Conservation (phyloP, 2,113 vertebrate genomes). For the Lamprologus callipterus region DNA sequence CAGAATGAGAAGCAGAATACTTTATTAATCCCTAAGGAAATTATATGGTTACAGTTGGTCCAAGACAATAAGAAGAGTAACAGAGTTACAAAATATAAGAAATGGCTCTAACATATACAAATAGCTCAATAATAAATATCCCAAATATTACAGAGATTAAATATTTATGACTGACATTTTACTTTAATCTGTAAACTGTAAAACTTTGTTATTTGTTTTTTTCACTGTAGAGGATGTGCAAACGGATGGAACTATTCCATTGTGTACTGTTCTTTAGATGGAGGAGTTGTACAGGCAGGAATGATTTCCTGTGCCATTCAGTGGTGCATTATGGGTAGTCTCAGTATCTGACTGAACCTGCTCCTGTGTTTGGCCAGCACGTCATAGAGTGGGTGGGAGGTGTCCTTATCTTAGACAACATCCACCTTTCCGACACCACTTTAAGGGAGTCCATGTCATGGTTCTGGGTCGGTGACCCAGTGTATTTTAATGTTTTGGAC, state of each 20-base stretch:
- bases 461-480: background rate
- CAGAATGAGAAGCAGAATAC: background rate
- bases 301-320: background rate
- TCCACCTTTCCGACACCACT: background rate
- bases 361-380: background rate
- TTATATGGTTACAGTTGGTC: background rate
- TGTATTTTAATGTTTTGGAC: background rate
- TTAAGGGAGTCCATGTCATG: background rate
- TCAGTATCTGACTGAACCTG: background rate
- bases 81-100: background rate
- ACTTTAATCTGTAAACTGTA: background rate
- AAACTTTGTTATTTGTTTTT: background rate
- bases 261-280: background rate
- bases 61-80: background rate
- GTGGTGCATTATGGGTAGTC: background rate
- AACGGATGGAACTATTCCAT: background rate
- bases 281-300: background rate
- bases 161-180: background rate
- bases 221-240: background rate
- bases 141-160: background rate
- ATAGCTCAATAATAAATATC: background rate
- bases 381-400: background rate
- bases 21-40: background rate
- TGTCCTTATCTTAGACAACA: background rate
- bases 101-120: background rate